Base-by-base conservation (phyloP, 2,888 invertebrate genomes). In the Horisme vitalbata region DNA sequence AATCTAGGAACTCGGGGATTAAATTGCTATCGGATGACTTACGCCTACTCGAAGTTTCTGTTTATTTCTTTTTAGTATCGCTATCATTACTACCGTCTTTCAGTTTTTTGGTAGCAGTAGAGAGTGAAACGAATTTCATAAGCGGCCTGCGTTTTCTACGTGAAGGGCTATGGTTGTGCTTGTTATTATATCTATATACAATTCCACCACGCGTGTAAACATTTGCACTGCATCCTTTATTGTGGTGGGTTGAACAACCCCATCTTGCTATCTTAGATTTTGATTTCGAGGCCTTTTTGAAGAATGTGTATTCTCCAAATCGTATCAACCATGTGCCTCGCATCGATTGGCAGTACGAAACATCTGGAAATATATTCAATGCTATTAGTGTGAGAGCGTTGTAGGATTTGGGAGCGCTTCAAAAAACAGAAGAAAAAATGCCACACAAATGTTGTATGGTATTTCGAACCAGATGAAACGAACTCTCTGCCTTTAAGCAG, bases 201-300 rank as follows among this genome's bases (percentile, higher is more conserved):
- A 31, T 15, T 11, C 24, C 31, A 0, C 18, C 24, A 3, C 6
- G 14, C 5, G 31, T 31, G 15, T 9, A 6, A 2, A 24, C 31
- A 9, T 5, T 24, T 3, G 38, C 45, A n/a, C 33, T 15, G 13
- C 54, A 55, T 7, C 35, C 31, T 4, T 39, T 41, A 5, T 20
- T 28, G 14, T 30, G 32, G 6, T 47, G 45, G 3, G 44, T 45
- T n/a, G 44, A 45, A 20, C 37, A 44, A 2, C 24, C n/a, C 44
- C 44, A 32, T 30, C 11, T n/a, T 23, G 43, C 32, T 24, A n/a
- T n/a, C n/a, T 34, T 55, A 33, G 15, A 38, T 18, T 11, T 39
- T 2, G 10, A n/a, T n/a, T n/a, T 41, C 0, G 14, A 24, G 10
- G 23, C 9, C 14, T 44, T 35, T 23, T 24, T 44, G 9, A 31